Base-by-base conservation (phyloP, 2,888 invertebrate genomes). In the Phorcus lineatus region DNA sequence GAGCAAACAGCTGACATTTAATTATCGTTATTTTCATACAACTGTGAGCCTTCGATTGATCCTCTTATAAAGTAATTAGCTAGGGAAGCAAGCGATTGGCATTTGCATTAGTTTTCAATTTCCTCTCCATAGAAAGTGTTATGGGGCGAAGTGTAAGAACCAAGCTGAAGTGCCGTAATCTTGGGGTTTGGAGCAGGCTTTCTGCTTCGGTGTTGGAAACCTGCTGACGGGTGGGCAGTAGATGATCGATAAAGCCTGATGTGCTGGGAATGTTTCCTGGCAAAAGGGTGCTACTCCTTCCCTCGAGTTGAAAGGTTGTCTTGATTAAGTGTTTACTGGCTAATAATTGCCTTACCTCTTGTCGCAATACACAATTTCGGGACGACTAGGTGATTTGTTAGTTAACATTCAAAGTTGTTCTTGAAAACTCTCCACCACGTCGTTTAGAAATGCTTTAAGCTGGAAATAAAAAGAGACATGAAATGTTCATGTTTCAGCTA, bases 61-160 rank as follows among this genome's bases (percentile, higher is more conserved):
- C 79, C 79, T 79, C 79, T 74, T 79, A 74, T 74, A 74, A 36
- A 55, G 74, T 74, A 74, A 74, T 79, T 74, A 79, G 74, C 74
- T 40, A 57, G 74, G 70, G 79, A 74, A 53, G 57, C 53, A 55
- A 28, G 57, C 74, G 79, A 79, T 74, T 74, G 74, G 74, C 79
- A 74, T 24, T 74, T 52, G 79, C 57, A 79, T 79, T 79, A 79
- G 74, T 70, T 79, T 79, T 79, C 79, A 79, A 79, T 74, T 74
- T 79, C 79, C 79, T 79, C 31, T 74, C 55, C 74, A 67, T 74
- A 79, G 47, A 74, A 74, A 57, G 70, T 40, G 70, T 70, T 70
- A 70, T 70, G 70, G 70, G 70, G 70, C 36, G 70, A 70, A 70
- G 70, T 28, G 70, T 16, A 17, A 36, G 70, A 70, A 31, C 70